Evolutionary conservation across 2,113 vertebrate genomes (phyloP).

Genomic region (Callaeas wilsoni): DNA sequence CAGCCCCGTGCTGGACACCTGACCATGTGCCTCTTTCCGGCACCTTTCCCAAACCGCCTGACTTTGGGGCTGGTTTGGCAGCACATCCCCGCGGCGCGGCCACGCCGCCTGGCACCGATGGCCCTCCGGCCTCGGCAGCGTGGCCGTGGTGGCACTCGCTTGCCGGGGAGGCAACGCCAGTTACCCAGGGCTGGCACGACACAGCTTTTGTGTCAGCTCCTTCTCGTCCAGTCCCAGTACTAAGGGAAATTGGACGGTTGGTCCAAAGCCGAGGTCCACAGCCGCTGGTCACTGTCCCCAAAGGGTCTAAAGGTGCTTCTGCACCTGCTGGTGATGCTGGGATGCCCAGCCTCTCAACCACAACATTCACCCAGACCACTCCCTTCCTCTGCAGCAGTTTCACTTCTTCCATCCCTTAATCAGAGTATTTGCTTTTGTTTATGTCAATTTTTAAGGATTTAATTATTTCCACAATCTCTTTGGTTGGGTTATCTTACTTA

Average conservation of each 20-base stretch:
- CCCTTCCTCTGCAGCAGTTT: background rate
- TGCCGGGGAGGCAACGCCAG: background rate
- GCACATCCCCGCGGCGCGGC: fast-evolving
- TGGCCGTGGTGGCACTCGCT: fast-evolving
- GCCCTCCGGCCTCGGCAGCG: fast-evolving
- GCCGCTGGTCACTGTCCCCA: background rate
- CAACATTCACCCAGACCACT: background rate
- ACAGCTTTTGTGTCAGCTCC: background rate
- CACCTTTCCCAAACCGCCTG: background rate
- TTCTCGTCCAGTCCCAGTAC: fast-evolving
- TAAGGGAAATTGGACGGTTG: fast-evolving
- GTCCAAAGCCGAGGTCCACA: fast-evolving
- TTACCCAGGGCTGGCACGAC: fast-evolving
- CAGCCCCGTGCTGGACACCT: background rate
- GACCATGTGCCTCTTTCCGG: fast-evolving
- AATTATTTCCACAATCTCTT: background rate
- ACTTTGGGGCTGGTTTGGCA: fast-evolving
- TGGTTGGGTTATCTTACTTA: background rate
- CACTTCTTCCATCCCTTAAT: background rate
- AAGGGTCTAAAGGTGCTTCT: background rate
- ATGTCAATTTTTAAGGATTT: background rate
- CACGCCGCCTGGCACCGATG: fast-evolving
- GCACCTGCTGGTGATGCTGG: background rate
- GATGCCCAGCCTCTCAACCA: fast-evolving
- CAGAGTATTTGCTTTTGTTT: background rate